Evolutionary conservation across 2,797 vertebrate genomes (phyloP), one percentile per base, ranked within the genome.

Genomic region (Etheostoma perlongum): DNA sequence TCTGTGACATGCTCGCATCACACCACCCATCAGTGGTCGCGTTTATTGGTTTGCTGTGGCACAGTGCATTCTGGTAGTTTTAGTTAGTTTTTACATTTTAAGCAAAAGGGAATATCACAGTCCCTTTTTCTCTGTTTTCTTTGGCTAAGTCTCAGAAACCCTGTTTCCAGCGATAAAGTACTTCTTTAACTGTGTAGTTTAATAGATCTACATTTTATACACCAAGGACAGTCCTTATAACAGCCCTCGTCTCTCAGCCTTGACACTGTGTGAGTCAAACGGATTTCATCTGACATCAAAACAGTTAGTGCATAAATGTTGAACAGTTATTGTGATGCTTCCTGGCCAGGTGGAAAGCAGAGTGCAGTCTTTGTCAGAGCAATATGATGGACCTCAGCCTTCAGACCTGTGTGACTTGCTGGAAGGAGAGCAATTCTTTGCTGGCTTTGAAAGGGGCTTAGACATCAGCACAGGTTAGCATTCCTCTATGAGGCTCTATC

Each of bases 341-440:
- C 48, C 47, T 76, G 48, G 5, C 11, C 75, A 95, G 95, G 85
- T 95, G 81, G 95, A 96, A 54, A 44, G 60, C 85, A 90, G 92
- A 71, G 73, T 96, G 51, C 73, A 80, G 63, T 91, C 91, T 75
- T 81, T 96, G 74, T 91, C 86, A 4, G 87, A 89, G 52, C 90
- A 96, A 30, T 99, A 99, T 71, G 95, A 94, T 1, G 98, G 98
- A 19, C 98, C 98, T 0, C 97, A 98, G 89, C 98, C 98, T 14
- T 99, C 98, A 0, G 98, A 99, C 81, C 90, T 98, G 12, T 97
- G 97, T 85, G 96, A 97, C 78, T 93, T 99, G 88, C 95, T 99
- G 59, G 98, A 99, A 77, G 98, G 98, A 36, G 98, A 99, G 84
- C 96, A 98, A 76, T 99, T 99, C 89, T 99, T 98, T 15, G 98